Base-by-base conservation (phyloP, 1,140 invertebrate genomes). In the Pantala flavescens region DNA sequence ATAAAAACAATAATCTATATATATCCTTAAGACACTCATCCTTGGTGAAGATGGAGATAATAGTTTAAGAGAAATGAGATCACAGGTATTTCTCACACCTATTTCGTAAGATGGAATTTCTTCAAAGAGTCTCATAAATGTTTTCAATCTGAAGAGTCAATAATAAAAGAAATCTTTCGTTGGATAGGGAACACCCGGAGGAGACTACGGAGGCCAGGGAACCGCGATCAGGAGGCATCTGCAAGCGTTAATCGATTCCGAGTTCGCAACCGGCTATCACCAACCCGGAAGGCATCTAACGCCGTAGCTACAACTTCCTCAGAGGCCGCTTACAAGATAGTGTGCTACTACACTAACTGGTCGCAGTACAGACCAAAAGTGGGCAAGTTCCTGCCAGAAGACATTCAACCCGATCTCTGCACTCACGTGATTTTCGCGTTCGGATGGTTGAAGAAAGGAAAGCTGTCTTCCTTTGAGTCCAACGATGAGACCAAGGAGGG, bases 321-420 rank as follows among this genome's bases (percentile, higher is more conserved):
- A 70, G 88, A 89, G 76, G 87, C 88, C 82, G 87, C 85, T 70
- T 88, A 89, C 78, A 89, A 89, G 84, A 85, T 96, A 74, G 94
- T 97, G 0, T 98, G 96, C 81, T 98, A 98, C 82, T 98, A 97
- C 83, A 97, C 95, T 23, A 98, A 98, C 84, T 98, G 96, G 96
- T 96, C 96, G 0, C 96, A 98, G 81, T 98, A 98, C 81, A 86
- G 96, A 73, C 90, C 91, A 0, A 97, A 97, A 81, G 85, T 93
- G 74, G 96, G 94, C 42, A 98, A 98, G 84, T 98, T 96, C 84
- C 81, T 90, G 43, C 96, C 97, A 0, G 96, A 98, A 85, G 94
- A 98, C 82, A 97, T 98, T 76, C 91, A 96, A 74, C 93, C 96
- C 0, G 91, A 96, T 82, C 86, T 98, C 7, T 98, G 97, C 82